These are phyloP conservation scores for Tetrao urogallus DNA, from an alignment of 2,113 vertebrate species.

Conservation along the genomic window DNA sequence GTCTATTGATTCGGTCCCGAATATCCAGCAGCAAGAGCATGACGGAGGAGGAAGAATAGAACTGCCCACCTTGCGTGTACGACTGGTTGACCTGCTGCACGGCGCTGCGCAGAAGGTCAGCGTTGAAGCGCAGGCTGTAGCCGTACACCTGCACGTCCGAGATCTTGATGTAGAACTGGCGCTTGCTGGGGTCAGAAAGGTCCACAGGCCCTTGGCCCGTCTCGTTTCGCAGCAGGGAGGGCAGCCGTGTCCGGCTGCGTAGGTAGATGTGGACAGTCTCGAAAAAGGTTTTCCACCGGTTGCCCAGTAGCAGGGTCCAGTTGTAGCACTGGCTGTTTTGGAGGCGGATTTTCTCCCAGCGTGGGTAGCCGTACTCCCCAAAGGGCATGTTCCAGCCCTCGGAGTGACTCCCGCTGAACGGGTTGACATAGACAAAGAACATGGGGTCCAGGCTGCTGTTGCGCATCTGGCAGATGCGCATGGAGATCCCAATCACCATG, in stretches of 20 bases:
- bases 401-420: slow-evolving; percentile 97
- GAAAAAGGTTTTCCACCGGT: slow-evolving; percentile 99
- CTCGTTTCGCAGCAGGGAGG: slow-evolving; percentile 92
- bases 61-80: slow-evolving; percentile 95
- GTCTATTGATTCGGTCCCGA: slow-evolving; percentile 97
- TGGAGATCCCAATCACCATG: slow-evolving; percentile 97
- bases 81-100: slow-evolving; percentile 99
- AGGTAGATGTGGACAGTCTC: slow-evolving; percentile 99
- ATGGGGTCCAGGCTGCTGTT: slow-evolving; percentile 98
- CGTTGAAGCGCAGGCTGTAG: slow-evolving; percentile 97
- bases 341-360: slow-evolving; percentile 95
- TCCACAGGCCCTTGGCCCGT: slow-evolving; percentile 96
- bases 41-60: slow-evolving; percentile 97
- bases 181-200: slow-evolving; percentile 94
- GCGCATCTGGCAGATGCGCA: slow-evolving; percentile 99
- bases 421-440: slow-evolving; percentile 98
- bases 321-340: slow-evolving; percentile 98
- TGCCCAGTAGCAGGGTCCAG: slow-evolving; percentile 97
- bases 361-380: slow-evolving; percentile 94
- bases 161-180: slow-evolving; percentile 99
- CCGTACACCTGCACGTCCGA: slow-evolving; percentile 98
- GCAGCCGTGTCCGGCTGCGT: slow-evolving; percentile 95
- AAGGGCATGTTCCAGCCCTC: slow-evolving; percentile 99
- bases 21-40: slow-evolving; percentile 98
- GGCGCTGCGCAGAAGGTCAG: slow-evolving; percentile 93